phyloP scores from a whole-genome alignment of 1,140 invertebrate species.

The Eufriesea mexicana region DNA sequence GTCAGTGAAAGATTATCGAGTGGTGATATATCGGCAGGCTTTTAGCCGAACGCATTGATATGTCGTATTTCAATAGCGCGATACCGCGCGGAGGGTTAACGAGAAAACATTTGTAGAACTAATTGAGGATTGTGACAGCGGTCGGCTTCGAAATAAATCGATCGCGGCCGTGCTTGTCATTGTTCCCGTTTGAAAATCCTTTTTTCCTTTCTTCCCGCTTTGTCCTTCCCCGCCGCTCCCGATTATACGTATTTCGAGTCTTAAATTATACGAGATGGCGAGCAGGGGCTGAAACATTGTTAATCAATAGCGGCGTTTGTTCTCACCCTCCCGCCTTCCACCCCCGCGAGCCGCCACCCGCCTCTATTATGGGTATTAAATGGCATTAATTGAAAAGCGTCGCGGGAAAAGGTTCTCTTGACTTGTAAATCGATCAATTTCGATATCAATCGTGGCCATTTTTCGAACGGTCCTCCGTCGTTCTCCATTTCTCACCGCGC shows the following conservation, averaged over 20 bases:
- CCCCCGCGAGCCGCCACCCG: neutral
- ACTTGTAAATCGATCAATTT: conserved; percentile 58
- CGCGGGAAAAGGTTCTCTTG: conserved; percentile 42
- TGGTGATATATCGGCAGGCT: conserved; percentile 45
- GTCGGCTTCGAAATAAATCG: conserved; percentile 38
- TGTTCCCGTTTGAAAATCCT: neutral
- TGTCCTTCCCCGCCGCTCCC: neutral
- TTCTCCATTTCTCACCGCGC: neutral
- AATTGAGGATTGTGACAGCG: conserved; percentile 51
- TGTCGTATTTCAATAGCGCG: conserved; percentile 51
- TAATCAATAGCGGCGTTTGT: conserved; percentile 28
- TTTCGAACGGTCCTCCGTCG: neutral
- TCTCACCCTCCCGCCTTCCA: neutral
- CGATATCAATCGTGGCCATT: neutral
- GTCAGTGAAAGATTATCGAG: conserved; percentile 54
- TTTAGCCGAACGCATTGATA: conserved; percentile 51
- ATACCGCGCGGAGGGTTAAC: conserved; percentile 40
- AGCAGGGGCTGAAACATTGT: neutral
- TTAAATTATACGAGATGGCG: neutral
- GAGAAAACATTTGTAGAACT: conserved; percentile 56
- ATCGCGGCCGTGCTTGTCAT: neutral
- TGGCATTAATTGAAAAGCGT: conserved; percentile 23
- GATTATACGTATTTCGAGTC: neutral
- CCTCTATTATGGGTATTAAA: conserved; percentile 24
- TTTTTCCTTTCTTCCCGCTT: neutral